phyloP scores from a whole-genome alignment of 1,140 invertebrate genomes.

The Medauroidea extradentata region DNA sequence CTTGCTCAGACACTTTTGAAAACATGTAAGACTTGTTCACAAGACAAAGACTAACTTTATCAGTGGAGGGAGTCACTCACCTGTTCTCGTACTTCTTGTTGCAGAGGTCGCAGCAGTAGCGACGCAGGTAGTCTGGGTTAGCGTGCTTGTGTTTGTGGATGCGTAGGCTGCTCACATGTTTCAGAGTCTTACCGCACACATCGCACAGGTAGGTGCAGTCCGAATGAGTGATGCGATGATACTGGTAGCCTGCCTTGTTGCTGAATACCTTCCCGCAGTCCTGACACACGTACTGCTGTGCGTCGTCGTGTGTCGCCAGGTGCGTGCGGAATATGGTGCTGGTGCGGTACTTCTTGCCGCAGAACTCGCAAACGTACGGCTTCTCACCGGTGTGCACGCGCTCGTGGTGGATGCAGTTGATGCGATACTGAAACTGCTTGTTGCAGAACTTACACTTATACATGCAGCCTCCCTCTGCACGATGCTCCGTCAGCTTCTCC shows the following conservation, averaged over 20 bases:
- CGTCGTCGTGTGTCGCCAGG: background rate
- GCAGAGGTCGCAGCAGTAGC: too few relatives aligned
- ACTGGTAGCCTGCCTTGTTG: background rate
- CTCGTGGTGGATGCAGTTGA: background rate
- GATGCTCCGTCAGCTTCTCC: background rate
- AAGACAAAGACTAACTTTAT: background rate
- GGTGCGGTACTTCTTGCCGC: background rate
- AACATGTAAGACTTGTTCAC: too few relatives aligned
- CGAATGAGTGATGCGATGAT: background rate
- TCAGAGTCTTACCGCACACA: background rate
- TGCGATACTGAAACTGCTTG: background rate
- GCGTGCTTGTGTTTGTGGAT: background rate
- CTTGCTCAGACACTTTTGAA: too few relatives aligned
- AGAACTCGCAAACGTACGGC: background rate
- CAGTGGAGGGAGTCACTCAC: too few relatives aligned
- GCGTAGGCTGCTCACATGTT: background rate
- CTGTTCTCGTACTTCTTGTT: too few relatives aligned
- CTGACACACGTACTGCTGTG: background rate
- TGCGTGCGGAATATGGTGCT: background rate
- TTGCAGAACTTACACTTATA: background rate
- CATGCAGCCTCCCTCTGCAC: background rate
- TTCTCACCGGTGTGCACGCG: background rate
- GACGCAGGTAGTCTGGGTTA: background rate
- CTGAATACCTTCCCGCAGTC: background rate
- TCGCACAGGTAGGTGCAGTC: background rate